Percentiles rank a stretch among this genome's conserved stretches.
phyloP scores from a whole-genome alignment of 2,113 vertebrate genomes.

The Oncorhynchus nerka region DNA sequence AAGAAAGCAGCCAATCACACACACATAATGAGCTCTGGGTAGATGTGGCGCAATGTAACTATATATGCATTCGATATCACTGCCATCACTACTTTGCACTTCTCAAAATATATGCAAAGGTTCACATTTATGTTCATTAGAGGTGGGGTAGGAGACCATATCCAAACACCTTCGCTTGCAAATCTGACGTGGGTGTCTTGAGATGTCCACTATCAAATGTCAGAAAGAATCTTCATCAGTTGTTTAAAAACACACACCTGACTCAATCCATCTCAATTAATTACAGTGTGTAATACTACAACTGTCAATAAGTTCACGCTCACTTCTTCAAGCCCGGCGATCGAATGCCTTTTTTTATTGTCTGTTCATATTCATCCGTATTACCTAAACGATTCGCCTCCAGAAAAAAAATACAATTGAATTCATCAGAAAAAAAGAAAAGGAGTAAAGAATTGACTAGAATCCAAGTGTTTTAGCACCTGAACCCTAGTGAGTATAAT shows the following conservation, averaged over 20 bases:
- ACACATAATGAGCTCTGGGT: neutral
- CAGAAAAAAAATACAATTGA: slow-evolving; percentile 12
- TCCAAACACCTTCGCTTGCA: too few relatives aligned
- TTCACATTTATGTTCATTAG: neutral
- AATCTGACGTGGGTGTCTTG: too few relatives aligned
- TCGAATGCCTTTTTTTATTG: slow-evolving; percentile 9
- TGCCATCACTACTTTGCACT: neutral
- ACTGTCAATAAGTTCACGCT: neutral
- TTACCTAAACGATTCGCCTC: slow-evolving; percentile 50
- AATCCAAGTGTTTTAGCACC: slow-evolving; percentile 92
- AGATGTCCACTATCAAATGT: too few relatives aligned
- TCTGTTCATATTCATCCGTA: slow-evolving; percentile 72
- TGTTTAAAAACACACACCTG: too few relatives aligned
- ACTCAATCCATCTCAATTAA: too few relatives aligned
- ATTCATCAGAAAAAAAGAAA: slow-evolving; percentile 47
- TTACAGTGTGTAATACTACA: neutral
- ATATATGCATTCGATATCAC: neutral
- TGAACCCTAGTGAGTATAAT: slow-evolving; percentile 90
- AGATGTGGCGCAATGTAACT: neutral
- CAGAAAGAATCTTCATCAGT: too few relatives aligned
- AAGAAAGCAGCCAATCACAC: neutral
- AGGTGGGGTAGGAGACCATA: too few relatives aligned
- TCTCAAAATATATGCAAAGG: neutral
- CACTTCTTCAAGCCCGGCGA: neutral
- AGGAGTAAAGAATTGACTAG: slow-evolving; percentile 59